Evolutionary conservation across 2,797 vertebrate genomes (phyloP).

Genomic region (Mycteria americana): DNA sequence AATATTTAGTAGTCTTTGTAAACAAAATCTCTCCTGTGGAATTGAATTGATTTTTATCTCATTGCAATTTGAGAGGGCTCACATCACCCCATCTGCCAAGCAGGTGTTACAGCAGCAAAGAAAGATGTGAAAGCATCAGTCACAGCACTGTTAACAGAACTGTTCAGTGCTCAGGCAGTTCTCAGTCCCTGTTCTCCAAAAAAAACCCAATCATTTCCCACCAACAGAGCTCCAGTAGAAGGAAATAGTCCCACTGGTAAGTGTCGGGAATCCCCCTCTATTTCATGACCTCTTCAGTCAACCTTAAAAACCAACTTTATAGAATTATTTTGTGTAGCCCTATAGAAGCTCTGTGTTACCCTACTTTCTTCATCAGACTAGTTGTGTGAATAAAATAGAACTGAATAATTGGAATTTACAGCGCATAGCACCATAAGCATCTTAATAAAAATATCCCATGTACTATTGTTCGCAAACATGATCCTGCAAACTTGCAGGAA

Average conservation of each 20-base stretch:
- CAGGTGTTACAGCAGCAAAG: not conserved
- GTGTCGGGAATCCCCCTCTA: not conserved
- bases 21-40: not conserved
- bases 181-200: not conserved
- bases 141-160: not conserved
- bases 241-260: not conserved
- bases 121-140: not conserved
- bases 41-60: constrained; percentile 28
- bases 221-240: not conserved
- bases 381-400: not conserved
- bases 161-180: not conserved
- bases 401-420: not conserved
- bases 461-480: not conserved
- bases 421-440: not conserved
- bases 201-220: not conserved
- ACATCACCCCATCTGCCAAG: not conserved
- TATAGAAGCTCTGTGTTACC: not conserved
- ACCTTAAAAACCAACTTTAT: not conserved
- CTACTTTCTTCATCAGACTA: not conserved
- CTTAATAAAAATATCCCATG: not conserved
- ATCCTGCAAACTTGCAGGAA: not conserved
- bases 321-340: not conserved
- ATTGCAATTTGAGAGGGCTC: not conserved
- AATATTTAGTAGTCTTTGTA: constrained; percentile 12
- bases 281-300: not conserved